Base-by-base conservation (phyloP, 2,888 invertebrate species). In the Cosmia pyralina region DNA sequence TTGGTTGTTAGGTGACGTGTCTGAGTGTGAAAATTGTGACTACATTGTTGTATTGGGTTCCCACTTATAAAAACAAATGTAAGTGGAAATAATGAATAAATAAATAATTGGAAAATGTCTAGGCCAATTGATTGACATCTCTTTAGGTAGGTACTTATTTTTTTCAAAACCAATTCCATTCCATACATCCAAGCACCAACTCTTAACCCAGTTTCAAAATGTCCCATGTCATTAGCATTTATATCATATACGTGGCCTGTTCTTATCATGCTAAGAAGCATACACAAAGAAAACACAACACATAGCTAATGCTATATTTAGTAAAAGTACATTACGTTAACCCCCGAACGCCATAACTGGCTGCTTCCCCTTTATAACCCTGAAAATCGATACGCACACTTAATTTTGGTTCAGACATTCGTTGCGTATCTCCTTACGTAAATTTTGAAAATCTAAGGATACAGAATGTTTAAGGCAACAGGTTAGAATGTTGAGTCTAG, bases 331-430 rank as follows among this genome's bases (percentile, higher is more conserved):
- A 71, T 80, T 63, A 83, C 52, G 58, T 79, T 70, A 75, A 83
- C 81, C 81, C 81, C 41, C 75, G 53, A 70, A 80, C 62, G 59
- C 69, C 57, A 67, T 83, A 83, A 70, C 75, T 75, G 67, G 53
- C 62, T 46, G 65, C 59, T 72, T 66, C 70, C 73, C 84, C 73
- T 66, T 63, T 64, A 73, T 72, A 81, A 68, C 86, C 72, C 72
- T 58, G 65, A 84, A 79, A 84, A 85, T 85, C 85, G 77, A 85
- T 85, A 84, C 85, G 69, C 66, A 82, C 81, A 81, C 82, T 85
- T 85, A 82, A 85, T 84, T 84, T 82, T n/a, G 76, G 72, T 70
- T 59, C 60, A 82, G 71, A 74, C 53, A 53, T 66, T 69, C 65
- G 55, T 67, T 48, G 68, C 55, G 57, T 77, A 70, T 79, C 78